Base-by-base conservation (phyloP, 2,113 vertebrate genomes). In the Camelus bactrianus region DNA sequence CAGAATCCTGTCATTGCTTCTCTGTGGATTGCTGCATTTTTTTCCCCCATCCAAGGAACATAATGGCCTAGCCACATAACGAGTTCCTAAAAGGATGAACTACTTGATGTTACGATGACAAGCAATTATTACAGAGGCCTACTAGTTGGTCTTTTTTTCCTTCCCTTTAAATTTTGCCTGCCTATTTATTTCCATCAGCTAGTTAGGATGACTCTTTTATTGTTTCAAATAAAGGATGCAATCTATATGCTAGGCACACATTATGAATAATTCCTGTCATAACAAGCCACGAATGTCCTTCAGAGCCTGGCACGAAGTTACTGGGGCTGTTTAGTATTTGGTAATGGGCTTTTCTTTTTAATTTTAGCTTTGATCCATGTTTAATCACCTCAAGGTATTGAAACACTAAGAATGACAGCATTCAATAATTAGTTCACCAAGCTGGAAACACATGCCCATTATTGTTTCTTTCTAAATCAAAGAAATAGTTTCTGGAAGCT, bases 251-350 rank as follows among this genome's bases (percentile, higher is more conserved):
- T 81, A 98, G 97, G 97, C 94, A 98, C 97, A 96, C n/a, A 0
- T 4, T 65, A 91, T 95, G 97, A 98, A 98, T 97, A 98, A 98
- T 97, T 98, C 97, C 96, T 96, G 94, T 98, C 98, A 98, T 98
- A 96, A 98, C 46, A 88, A 98, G 90, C 77, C 97, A 96, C 30
- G 52, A 75, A 95, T 96, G 97, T 98, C 98, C 97, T 98, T 98
- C 97, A 95, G 96, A 87, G 95, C 95, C 80, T 94, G 97, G 92
- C 72, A 72, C 48, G 80, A 93, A 98, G 89, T 97, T 96, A 81
- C 62, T 77, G 89, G 96, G 97, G 97, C 58, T 90, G 95, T 95
- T 97, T 79, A 96, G 65, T 88, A 97, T 91, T 96, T 86, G 90
- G 92, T 79, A 96, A 98, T 94, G 60, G 92, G 75, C 26, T 82